phyloP scores from a whole-genome alignment of 2,888 invertebrate genomes.

The Stenodera caucasica region DNA sequence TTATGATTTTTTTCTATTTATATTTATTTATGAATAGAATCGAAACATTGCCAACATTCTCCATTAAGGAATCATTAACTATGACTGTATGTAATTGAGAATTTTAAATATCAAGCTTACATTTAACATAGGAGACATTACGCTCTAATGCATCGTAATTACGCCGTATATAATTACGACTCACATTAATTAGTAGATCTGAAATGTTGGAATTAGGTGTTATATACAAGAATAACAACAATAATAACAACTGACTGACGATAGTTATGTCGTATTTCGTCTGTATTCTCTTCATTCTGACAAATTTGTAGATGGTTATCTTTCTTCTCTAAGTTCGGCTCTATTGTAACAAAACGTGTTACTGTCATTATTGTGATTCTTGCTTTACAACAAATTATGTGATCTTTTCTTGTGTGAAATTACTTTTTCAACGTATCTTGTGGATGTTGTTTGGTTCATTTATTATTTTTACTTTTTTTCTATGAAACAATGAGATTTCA shows the following conservation, averaged over 20 bases:
- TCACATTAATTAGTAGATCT: conserved; percentile 40
- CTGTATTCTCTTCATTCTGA: neutral
- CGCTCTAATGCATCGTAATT: conserved; percentile 40
- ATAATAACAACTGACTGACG: neutral
- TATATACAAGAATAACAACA: conserved; percentile 20
- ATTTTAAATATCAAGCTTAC: conserved; percentile 17
- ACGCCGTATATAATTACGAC: conserved; percentile 40
- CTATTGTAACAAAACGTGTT: conserved; percentile 18
- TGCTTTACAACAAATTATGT: conserved; percentile 33
- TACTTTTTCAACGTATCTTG: conserved; percentile 34
- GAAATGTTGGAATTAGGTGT: conserved; percentile 37
- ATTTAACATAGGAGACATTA: conserved; percentile 26
- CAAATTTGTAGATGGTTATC: neutral
- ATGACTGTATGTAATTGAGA: neutral
- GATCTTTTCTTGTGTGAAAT: conserved; percentile 40
- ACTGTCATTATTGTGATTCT: conserved; percentile 26
- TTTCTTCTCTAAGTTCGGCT: conserved; percentile 8
- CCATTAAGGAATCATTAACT: neutral
- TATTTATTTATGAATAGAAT: neutral
- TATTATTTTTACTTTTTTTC: too few relatives aligned
- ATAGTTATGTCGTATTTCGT: neutral
- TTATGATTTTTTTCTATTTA: conserved; percentile 11
- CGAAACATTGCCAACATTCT: neutral
- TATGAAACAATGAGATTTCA: neutral
- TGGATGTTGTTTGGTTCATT: conserved; percentile 27